Evolutionary conservation across 2,797 vertebrate genomes (phyloP), one percentile per base, ranked within the genome.

Genomic region (Serranus cabrilla): DNA sequence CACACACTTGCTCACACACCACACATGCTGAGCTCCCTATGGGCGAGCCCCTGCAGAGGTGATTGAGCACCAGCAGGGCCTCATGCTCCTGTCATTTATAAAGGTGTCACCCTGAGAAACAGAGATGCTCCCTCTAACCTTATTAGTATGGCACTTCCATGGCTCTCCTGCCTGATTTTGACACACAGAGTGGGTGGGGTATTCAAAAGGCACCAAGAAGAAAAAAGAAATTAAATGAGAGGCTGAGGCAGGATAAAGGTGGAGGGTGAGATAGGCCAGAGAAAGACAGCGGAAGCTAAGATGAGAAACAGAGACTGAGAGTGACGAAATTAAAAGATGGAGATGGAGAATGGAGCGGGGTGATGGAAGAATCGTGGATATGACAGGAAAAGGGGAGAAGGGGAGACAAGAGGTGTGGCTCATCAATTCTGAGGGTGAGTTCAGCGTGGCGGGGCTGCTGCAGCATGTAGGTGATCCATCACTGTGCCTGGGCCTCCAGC

Each of bases 351-450:
- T 64, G 43, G 42, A 34, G 72, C 60, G 57, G 31, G 59, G 50
- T 67, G 82, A 87, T 73, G 73, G 76, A 65, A 74, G 73, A 79
- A 84, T 49, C 57, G 76, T 54, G 81, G 78, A 84, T 82, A 81
- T 83, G 75, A 79, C 63, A 80, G 81, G 66, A 79, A 83, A 75
- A 70, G 79, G 65, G 65, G 76, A 81, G 81, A 83, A 55, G 37
- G 80, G 76, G 81, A 91, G 92, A 88, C 87, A 86, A 90, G 87
- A 90, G 90, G 88, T 84, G 89, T 84, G 91, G 79, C 91, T 94
- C 92, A 93, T 95, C 92, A 94, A 92, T 94, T 92, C 90, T 83
- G 71, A 85, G 88, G 89, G 89, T 86, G 90, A 93, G 89, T 91
- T 93, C 87, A 83, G 87, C 65, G 55, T 91, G 92, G 91, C 74